Base-by-base conservation (phyloP, 2,888 invertebrate species). In the Drosophila algonquin region DNA sequence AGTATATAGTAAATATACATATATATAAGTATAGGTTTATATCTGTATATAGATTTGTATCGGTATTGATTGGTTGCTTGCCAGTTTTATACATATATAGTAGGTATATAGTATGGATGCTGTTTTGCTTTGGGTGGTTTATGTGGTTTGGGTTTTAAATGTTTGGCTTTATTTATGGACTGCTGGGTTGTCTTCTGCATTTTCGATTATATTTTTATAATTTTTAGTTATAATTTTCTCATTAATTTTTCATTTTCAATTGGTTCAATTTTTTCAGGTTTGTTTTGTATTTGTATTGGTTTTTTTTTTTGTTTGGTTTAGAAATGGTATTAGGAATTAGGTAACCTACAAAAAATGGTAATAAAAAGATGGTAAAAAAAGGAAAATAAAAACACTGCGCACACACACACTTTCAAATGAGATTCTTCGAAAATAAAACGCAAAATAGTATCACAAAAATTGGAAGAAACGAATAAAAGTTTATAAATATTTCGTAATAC, bases 261-360 rank as follows among this genome's bases (percentile, higher is more conserved):
- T 35, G 35, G 5, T 71, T 52, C 40, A 40, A 40, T 40, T 40
- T 56, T 54, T 63, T 72, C 47, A 45, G 40, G 57, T 71, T 60
- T 6, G 52, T 30, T 30, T 30, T 30, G 50, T 58, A 60, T 75
- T 75, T 71, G 50, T 45, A 16, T 63, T 59, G 54, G 18, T 32
- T 46, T 48, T 21, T 71, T 67, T 53, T 56, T 35, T 54, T 59
- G 63, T 65, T 70, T 73, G 46, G 63, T 75, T 75, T 57, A 63
- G 51, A 58, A 63, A 58, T 72, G 63, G 69, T 76, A 73, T 79
- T 91, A 92, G 91, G 91, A 91, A 92, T 92, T 91, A 92, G 89
- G 91, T 91, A 91, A 92, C 92, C 92, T 92, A 92, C 92, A 91
- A 92, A 92, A 90, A 92, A 92, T 89, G 86, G 89, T 90, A 91